Percentiles rank a stretch among this genome's conserved stretches.
phyloP scores from a whole-genome alignment of 2,113 vertebrate species.

The Kryptolebias marmoratus region DNA sequence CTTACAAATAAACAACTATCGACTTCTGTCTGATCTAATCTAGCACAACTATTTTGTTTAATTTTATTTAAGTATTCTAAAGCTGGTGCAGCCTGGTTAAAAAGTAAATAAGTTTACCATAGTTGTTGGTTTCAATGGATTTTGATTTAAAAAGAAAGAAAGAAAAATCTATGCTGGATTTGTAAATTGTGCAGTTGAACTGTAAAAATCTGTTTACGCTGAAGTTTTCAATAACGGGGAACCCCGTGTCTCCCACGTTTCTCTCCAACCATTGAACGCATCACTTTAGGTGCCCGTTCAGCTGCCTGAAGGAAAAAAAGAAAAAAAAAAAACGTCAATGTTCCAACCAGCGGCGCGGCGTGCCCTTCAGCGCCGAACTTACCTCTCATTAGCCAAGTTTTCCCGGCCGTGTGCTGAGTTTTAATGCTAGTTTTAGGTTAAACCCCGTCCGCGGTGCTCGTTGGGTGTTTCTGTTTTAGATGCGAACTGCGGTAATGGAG shows the following conservation, averaged over 20 bases:
- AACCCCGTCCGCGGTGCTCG: not conserved
- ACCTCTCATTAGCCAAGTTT: constrained; percentile 23
- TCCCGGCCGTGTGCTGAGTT: not conserved
- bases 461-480: constrained; percentile 9
- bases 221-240: not conserved
- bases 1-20: too few species aligned
- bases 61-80: too few species aligned
- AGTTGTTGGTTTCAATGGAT: too few species aligned
- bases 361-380: constrained; percentile 41
- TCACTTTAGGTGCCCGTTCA: constrained; percentile 43
- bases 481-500: constrained; percentile 64
- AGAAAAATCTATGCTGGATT: not conserved
- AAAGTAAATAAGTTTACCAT: too few species aligned
- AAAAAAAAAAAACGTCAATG: constrained; percentile 19
- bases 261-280: not conserved
- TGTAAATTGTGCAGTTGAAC: too few species aligned
- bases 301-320: constrained; percentile 44
- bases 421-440: constrained; percentile 17
- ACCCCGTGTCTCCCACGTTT: constrained; percentile 5
- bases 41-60: too few species aligned
- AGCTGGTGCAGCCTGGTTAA: too few species aligned
- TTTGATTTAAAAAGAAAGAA: too few species aligned
- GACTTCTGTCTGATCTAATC: too few species aligned
- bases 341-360: constrained; percentile 7
- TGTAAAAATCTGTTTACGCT: too few species aligned